A percentile compares a stretch with the other conserved stretches of the same genome.
Evolutionary conservation across 2,797 vertebrate genomes (phyloP).

Genomic region (Sebastes jordani): DNA sequence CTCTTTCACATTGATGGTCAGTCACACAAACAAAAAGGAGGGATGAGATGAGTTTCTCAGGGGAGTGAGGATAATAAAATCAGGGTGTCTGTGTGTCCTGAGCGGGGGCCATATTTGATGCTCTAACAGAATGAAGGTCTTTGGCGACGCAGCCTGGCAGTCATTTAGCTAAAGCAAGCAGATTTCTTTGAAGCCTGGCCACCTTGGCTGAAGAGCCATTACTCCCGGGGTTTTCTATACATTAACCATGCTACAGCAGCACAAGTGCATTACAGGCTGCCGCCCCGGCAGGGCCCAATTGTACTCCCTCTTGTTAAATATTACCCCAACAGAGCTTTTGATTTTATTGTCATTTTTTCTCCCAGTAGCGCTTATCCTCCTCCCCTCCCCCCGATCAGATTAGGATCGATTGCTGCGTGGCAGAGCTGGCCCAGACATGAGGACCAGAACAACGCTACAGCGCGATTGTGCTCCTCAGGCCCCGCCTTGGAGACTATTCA

Average conservation of each 20-base stretch:
- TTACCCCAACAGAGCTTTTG: constrained; percentile 85
- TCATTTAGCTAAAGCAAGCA: constrained; percentile 87
- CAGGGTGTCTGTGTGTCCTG: constrained; percentile 77
- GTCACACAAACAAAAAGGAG: constrained; percentile 77
- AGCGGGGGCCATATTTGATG: constrained; percentile 74
- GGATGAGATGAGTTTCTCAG: constrained; percentile 83
- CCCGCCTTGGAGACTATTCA: constrained; percentile 84
- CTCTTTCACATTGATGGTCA: constrained; percentile 71
- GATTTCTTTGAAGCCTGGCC: constrained; percentile 84
- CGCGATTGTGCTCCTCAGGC: constrained; percentile 75
- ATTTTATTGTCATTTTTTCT: constrained; percentile 86
- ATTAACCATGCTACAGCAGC: constrained; percentile 77
- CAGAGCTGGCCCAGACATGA: constrained; percentile 77
- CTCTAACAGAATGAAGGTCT: constrained; percentile 84
- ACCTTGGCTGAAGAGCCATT: constrained; percentile 80
- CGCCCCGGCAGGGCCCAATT: constrained; percentile 68
- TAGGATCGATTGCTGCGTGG: constrained; percentile 84
- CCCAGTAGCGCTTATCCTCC: constrained; percentile 69
- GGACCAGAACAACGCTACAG: constrained; percentile 74
- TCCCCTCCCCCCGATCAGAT: constrained; percentile 79
- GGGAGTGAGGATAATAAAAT: constrained; percentile 87
- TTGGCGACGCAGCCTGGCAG: constrained; percentile 72
- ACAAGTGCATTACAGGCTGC: constrained; percentile 81
- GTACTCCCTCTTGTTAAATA: constrained; percentile 85
- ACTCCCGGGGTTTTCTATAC: constrained; percentile 76